Evolutionary conservation across 30 jellyfish, hydroid and myxozoan species (phyloP).

Genomic region (Mastigias papua): DNA sequence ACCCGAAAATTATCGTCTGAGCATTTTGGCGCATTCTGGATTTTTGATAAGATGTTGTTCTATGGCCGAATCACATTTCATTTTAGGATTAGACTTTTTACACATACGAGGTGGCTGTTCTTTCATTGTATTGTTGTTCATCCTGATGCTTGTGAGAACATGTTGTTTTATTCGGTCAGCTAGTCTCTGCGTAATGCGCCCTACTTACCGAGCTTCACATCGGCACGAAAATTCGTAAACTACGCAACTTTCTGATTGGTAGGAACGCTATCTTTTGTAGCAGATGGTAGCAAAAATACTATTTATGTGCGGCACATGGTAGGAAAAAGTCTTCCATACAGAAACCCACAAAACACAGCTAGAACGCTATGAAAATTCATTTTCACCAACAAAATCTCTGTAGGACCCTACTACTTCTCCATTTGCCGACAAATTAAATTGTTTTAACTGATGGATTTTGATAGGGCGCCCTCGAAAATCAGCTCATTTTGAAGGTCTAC

Average conservation of each 20-base stretch:
- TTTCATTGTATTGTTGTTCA: background rate
- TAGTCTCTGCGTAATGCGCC: background rate
- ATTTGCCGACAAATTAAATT: too few species aligned
- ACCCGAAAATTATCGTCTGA: background rate
- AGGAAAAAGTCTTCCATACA: too few species aligned
- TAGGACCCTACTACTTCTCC: too few species aligned
- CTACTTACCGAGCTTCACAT: background rate
- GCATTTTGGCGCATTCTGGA: background rate
- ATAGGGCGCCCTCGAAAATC: too few species aligned
- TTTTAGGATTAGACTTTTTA: background rate
- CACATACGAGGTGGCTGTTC: background rate
- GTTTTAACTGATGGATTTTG: too few species aligned
- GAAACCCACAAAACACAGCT: too few species aligned
- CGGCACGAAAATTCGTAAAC: background rate
- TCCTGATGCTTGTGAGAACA: background rate
- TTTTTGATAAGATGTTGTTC: background rate
- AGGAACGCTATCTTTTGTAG: background rate
- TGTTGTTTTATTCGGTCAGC: background rate
- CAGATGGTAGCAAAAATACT: background rate
- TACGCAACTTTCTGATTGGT: background rate
- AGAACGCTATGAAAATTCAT: too few species aligned
- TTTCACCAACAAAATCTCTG: too few species aligned
- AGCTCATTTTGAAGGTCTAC: too few species aligned
- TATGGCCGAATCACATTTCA: background rate
- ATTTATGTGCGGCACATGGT: too few species aligned